Conservation (phyloP, 2,113 vertebrate genomes). For the Nycticebus coucang region DNA sequence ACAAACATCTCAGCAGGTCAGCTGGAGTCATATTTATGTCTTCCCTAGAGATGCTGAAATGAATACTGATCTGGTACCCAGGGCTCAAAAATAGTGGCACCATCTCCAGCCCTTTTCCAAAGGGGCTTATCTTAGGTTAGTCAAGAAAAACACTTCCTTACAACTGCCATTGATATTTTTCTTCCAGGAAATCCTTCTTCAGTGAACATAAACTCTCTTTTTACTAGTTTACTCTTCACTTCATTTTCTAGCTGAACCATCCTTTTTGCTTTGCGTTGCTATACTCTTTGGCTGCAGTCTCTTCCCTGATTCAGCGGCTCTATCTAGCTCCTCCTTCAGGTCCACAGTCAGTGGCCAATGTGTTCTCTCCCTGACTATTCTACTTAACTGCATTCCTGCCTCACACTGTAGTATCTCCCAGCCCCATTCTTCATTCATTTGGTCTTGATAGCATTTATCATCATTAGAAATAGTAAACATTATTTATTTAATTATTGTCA, state of each 20-base stretch:
- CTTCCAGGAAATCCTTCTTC: too few species aligned
- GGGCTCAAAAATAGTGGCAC: background rate
- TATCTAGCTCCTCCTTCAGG: background rate
- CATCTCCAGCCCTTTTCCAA: background rate
- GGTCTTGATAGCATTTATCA: background rate
- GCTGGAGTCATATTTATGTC: background rate
- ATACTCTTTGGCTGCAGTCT: background rate
- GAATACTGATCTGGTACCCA: background rate
- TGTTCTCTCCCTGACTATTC: background rate
- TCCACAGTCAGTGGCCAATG: background rate
- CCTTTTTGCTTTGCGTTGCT: background rate
- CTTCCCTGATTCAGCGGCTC: background rate
- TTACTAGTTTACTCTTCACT: background rate
- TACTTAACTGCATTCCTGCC: background rate
- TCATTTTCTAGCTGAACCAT: accelerated
- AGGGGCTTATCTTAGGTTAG: background rate
- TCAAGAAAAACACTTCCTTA: background rate
- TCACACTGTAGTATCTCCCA: accelerated
- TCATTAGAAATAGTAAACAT: background rate
- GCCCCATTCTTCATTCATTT: background rate
- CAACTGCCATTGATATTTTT: background rate
- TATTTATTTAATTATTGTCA: background rate
- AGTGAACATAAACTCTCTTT: background rate
- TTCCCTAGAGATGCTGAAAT: background rate
- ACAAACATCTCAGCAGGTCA: background rate